Base-by-base conservation (phyloP, 2,797 vertebrate genomes). In the Chaenodraco wilsoni region DNA sequence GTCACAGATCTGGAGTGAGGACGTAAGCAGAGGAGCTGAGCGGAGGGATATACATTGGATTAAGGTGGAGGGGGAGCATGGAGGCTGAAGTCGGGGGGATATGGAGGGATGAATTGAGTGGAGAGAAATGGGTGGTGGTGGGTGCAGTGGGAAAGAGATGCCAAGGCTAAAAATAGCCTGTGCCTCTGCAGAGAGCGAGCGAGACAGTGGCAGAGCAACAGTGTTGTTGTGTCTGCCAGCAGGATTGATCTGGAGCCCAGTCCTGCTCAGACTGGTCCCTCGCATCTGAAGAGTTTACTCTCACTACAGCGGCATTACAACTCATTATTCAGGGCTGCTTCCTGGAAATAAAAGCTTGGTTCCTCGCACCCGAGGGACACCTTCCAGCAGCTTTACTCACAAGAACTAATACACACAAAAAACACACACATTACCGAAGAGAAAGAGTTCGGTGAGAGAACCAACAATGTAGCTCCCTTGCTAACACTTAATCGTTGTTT, bases 81-180 rank as follows among this genome's bases (percentile, higher is more conserved):
- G 64, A 81, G 57, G 72, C 68, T 83, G 83, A 78, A 76, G 81
- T 78, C 16, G 27, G 83, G 80, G 17, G 33, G 72, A 84, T 81
- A 68, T 81, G 83, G 82, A 50, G 60, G 72, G 79, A 81, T 79
- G 84, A 70, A 85, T 48, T 73, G 64, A 79, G 79, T 76, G 72
- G 76, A 80, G 46, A 74, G 79, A 78, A 75, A 88, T 78, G 84
- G 72, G 66, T 65, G 72, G 54, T 54, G 54, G 54, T 72, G 76
- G 74, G 68, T 71, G 83, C 69, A 79, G 83, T 57, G 65, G 64
- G 65, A 52, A 76, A 65, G 69, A 81, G 78, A 57, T 72, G 82
- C 79, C 77, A 67, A 72, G 21, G 78, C 89, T 93, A 91, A 91
- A 93, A 93, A 93, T 94, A 94, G 87, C 84, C 19, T 5, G 8